These are phyloP conservation scores for Xylota sylvarum DNA, from an alignment of 2,888 invertebrate genomes.

Conservation along the genomic window DNA sequence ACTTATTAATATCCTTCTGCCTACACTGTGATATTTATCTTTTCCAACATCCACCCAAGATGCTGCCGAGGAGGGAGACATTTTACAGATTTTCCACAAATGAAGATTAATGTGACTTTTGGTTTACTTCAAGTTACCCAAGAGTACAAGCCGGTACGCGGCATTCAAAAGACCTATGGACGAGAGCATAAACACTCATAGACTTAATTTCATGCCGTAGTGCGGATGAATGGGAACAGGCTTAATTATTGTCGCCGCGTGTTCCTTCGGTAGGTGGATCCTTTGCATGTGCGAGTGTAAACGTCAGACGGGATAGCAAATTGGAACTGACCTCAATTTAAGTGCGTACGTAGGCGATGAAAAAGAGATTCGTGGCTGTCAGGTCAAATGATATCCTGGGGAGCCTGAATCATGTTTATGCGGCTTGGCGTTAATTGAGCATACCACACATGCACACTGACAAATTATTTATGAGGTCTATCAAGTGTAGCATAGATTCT, in stretches of 20 bases:
- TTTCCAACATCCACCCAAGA: slow-evolving; percentile 10
- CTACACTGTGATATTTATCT: not conserved
- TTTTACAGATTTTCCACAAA: slow-evolving; percentile 21
- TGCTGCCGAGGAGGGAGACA: not conserved
- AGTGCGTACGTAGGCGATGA: not conserved
- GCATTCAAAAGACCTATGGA: not conserved
- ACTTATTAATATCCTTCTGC: slow-evolving; percentile 17
- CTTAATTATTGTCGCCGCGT: slow-evolving; percentile 19
- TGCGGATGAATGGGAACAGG: slow-evolving; percentile 8
- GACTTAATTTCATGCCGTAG: slow-evolving; percentile 1
- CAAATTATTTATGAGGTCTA: no score
- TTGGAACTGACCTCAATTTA: slow-evolving; percentile 25
- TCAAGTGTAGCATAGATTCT: not conserved
- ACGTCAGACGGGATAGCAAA: not conserved
- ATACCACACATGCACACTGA: not conserved
- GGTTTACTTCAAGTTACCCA: slow-evolving; percentile 19
- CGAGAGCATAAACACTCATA: not conserved
- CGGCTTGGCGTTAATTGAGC: not conserved
- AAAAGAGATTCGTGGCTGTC: not conserved
- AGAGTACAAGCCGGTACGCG: slow-evolving; percentile 4
- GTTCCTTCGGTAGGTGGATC: not conserved
- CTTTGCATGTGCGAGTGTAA: not conserved
- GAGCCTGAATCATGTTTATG: not conserved
- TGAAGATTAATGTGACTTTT: slow-evolving; percentile 55
- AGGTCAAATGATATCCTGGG: not conserved